Base-by-base conservation (phyloP, 2,888 invertebrate species). In the Diploptera punctata region DNA sequence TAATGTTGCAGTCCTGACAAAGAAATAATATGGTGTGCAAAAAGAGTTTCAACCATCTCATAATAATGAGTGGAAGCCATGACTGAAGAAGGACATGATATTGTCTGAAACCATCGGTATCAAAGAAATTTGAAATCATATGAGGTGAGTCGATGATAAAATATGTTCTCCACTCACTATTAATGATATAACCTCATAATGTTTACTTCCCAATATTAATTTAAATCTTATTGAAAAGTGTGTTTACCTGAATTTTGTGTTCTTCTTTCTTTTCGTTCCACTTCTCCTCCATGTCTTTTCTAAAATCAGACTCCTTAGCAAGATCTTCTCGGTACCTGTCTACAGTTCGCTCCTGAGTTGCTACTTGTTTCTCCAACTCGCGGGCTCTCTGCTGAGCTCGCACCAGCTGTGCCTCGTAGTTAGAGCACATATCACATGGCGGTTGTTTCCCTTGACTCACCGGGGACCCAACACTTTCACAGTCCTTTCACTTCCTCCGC, bases 391-490 rank as follows among this genome's bases (percentile, higher is more conserved):
- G 85, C 82, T 97, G 95, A 77, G 93, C 89, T 74, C 89, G 86
- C 74, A 95, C 93, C 78, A 97, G 84, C 84, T 94, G 91, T 74
- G 91, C 86, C 86, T 97, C 92, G 82, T 94, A 93, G 85, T 94
- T 92, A 74, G 87, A 87, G 82, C 98, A 98, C 91, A 95, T 94
- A 83, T 92, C 93, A 83, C 98, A 98, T 18, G 47, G 43, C 26
- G 65, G 57, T 18, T 31, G 68, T n/a, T 31, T 44, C 9, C 69
- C 60, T 43, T 69, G 69, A 26, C 68, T 72, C 10, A 68, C 68
- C 24, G 72, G 68, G n/a, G 72, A 72, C 5, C 72, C 72, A 18
- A 57, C 24, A 38, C 47, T 65, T 13, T 65, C 65, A n/a, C 26
- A 26, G 38, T 65, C 65, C 26, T 65, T 13, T 68, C 52, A 19